Evolutionary conservation across 2,888 invertebrate species (phyloP).

Genomic region (Microctonus aethiopoides): DNA sequence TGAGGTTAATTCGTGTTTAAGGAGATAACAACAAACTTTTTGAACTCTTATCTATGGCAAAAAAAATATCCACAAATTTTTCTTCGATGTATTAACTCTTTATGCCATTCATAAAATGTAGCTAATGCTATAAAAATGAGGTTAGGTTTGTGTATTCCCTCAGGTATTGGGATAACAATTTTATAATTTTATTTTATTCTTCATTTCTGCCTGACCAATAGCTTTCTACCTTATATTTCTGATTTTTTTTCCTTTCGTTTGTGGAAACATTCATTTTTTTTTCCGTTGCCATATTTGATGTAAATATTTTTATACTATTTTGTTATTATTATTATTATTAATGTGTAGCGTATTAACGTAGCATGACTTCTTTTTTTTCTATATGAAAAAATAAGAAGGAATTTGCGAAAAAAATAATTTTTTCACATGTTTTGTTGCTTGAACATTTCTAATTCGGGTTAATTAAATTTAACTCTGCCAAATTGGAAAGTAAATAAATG

Average conservation of each 20-base stretch:
- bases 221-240: no score
- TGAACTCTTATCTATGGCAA: not conserved
- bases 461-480: constrained; percentile 62
- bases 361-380: constrained; percentile 23
- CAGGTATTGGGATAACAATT: not conserved
- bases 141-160: not conserved
- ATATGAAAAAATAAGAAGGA: constrained; percentile 32
- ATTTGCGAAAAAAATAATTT: constrained; percentile 20
- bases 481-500: constrained; percentile 55
- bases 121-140: not conserved
- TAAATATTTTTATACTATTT: not conserved
- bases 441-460: constrained; percentile 61
- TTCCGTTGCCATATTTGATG: constrained; percentile 31
- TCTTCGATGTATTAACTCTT: no score
- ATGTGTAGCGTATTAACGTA: constrained; percentile 20
- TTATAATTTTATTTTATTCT: not conserved
- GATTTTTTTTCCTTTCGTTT: not conserved
- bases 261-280: not conserved
- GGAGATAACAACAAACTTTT: not conserved
- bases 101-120: not conserved
- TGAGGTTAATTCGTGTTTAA: not conserved
- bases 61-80: not conserved
- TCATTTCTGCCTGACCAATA: not conserved
- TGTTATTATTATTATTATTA: constrained; percentile 2
- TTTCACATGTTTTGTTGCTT: constrained; percentile 36